Base-by-base conservation (phyloP, 2,888 invertebrate species). In the Leptinotarsa peninsularis region DNA sequence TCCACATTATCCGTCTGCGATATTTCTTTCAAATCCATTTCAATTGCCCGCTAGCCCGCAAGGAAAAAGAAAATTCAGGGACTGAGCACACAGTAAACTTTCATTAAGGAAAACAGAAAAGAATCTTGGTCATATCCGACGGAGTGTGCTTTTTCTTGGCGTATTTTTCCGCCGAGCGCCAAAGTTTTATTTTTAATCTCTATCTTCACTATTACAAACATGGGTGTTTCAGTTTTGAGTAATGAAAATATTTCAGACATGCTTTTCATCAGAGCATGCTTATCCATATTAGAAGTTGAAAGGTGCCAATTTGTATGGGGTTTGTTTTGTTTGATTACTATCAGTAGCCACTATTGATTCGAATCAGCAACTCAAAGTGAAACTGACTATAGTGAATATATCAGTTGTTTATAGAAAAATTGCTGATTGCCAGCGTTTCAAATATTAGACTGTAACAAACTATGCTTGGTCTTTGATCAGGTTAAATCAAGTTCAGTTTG, bases 31-130 rank as follows among this genome's bases (percentile, higher is more conserved):
- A 43, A 43, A 43, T 2, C 10, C 43, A 43, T 43, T 43, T 63
- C 43, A 63, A 27, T 43, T 63, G 63, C n/a, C n/a, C 63, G 63
- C n/a, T n/a, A 43, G 63, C n/a, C n/a, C 63, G 63, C n/a, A 43
- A 43, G 17, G n/a, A 7, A 43, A 43, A 63, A n/a, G 17, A 18
- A 63, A 63, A 63, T 63, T 27, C n/a, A 63, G n/a, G 33, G n/a
- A 63, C n/a, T 18, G n/a, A 10, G n/a, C n/a, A 27, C 43, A 63
- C 63, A 63, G 43, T n/a, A 43, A 27, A 63, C 63, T 63, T 63
- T 63, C 63, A 63, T 63, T 63, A 63, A 15, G 63, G 13, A n/a
- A 33, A 63, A 63, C 63, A 63, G 43, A 18, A 63, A 43, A 43
- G 63, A 63, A 63, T 63, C 63, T 13, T 33, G 63, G 21, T 23